phyloP scores from a whole-genome alignment of 2,797 vertebrate genomes.

The Triplophysa bombifrons region DNA sequence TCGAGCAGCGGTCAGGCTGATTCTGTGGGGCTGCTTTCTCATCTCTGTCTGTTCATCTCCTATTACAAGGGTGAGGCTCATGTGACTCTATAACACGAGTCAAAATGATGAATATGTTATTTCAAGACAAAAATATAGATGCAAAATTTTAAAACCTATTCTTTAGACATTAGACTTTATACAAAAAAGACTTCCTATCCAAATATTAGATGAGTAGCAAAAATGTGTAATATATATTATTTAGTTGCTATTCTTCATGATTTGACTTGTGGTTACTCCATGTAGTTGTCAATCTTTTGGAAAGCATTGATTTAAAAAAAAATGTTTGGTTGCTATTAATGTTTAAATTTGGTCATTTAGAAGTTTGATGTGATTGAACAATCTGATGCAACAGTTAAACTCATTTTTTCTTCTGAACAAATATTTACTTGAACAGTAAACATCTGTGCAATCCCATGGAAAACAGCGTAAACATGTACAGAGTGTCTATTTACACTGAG shows the following conservation, averaged over 20 bases:
- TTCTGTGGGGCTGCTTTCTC: conserved; percentile 66
- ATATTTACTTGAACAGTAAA: conserved; percentile 5
- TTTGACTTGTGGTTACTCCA: too few relatives aligned
- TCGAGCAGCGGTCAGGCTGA: conserved; percentile 50
- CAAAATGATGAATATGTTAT: neutral
- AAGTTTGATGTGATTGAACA: too few relatives aligned
- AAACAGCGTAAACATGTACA: neutral
- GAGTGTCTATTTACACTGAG: too few relatives aligned
- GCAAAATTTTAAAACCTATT: neutral
- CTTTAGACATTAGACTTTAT: too few relatives aligned
- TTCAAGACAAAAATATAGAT: neutral
- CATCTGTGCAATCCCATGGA: neutral
- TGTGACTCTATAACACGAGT: neutral
- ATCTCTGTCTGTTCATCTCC: conserved; percentile 53
- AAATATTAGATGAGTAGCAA: too few relatives aligned
- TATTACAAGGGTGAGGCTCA: conserved; percentile 56
- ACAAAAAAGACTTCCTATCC: too few relatives aligned
- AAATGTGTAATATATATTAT: too few relatives aligned
- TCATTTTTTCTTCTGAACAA: conserved; percentile 13
- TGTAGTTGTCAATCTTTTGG: too few relatives aligned
- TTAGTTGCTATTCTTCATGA: too few relatives aligned
- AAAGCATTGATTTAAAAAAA: too few relatives aligned
- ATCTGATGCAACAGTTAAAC: neutral
- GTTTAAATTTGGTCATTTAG: too few relatives aligned
- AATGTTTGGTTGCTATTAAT: too few relatives aligned